phyloP scores from a whole-genome alignment of 2,888 invertebrate genomes.

The Calameuta filiformis region DNA sequence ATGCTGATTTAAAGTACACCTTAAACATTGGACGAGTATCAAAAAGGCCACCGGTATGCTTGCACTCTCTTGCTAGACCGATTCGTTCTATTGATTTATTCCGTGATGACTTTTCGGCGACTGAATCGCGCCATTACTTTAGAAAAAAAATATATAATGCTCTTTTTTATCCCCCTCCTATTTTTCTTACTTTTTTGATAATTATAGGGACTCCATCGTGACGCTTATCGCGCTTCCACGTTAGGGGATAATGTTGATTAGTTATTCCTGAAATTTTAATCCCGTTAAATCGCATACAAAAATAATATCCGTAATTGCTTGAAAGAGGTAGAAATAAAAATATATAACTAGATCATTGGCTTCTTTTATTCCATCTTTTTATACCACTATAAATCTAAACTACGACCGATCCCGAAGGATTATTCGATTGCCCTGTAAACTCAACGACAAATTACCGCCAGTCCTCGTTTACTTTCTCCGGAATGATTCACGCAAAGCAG shows the following conservation, averaged over 20 bases:
- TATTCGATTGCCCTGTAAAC: not conserved
- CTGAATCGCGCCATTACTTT: not conserved
- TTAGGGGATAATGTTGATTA: not conserved
- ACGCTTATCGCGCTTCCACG: not conserved
- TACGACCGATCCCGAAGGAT: not conserved
- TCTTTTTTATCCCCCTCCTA: too few relatives aligned
- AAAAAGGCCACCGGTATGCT: not conserved
- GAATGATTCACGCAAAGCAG: not conserved
- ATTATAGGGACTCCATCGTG: not conserved
- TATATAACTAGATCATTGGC: too few relatives aligned
- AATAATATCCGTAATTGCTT: not conserved
- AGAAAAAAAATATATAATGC: not conserved
- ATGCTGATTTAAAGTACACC: not conserved
- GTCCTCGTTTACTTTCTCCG: slow-evolving; percentile 3
- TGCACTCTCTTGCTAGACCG: not conserved
- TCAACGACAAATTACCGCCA: not conserved
- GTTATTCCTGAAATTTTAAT: not conserved
- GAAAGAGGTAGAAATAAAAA: not conserved
- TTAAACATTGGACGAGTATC: not conserved
- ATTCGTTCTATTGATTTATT: not conserved
- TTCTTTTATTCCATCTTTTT: not conserved
- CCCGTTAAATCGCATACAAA: not conserved
- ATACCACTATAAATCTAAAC: not conserved
- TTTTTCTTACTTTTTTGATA: too few relatives aligned
- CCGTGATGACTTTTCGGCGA: not conserved